Base-by-base conservation (phyloP, 2,888 invertebrate species). In the Eueremaeus valkanovi region DNA sequence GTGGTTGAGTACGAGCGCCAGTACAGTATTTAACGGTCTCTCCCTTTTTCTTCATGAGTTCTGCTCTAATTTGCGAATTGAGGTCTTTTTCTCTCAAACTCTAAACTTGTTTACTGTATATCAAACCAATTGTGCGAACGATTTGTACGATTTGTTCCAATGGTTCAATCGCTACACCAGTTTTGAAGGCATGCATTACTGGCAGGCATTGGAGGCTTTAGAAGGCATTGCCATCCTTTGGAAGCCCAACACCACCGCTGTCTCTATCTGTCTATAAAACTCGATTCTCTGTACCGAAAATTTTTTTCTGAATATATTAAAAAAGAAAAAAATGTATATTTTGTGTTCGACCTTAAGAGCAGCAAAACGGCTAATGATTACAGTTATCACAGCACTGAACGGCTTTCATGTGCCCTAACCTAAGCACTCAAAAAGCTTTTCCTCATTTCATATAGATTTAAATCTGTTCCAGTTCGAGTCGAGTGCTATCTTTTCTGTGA, bases 371-470 rank as follows among this genome's bases (percentile, higher is more conserved):
- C 63, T 63, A 63, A 63, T 63, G 21, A 63, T 63, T 63, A 33
- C 18, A 29, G 11, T 33, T 31, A 21, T 33, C 11, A n/a, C 9
- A 27, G 9, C 33, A n/a, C 9, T 31, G 27, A 63, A 36, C 63
- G 63, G 63, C 36, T 63, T 63, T 36, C 36, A 27, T 51, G 55
- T 63, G 63, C 63, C 63, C 63, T 33, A 63, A 63, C 63, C 61
- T 63, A 27, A 27, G 6, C 13, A 21, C 21, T 3, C 63, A 31
- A 63, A 63, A 63, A 63, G 29, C 63, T 63, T 63, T 63, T 63
- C 63, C 63, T 63, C 63, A 63, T 63, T 63, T 63, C 63, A 33
- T 63, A n/a, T n/a, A 33, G 63, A 63, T 63, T 63, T 63, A 36
- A 31, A 63, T 63, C 63, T 63, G 63, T 63, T 63, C 63, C 33